These are phyloP conservation scores for Aromia moschata DNA, from an alignment of 2,888 invertebrate genomes.

Conservation along the genomic window DNA sequence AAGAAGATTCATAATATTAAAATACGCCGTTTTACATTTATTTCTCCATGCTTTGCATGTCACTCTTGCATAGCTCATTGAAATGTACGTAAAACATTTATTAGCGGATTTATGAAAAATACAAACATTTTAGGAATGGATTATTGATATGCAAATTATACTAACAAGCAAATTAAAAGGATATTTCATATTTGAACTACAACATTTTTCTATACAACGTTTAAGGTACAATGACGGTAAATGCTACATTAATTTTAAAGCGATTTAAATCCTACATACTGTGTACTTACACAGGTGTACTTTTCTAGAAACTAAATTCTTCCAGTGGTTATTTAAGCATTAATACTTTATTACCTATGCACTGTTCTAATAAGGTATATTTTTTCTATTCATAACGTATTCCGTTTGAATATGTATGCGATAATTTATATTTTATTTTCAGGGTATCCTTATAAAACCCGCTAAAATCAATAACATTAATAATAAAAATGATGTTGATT, in stretches of 20 bases:
- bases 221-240: slow-evolving; percentile 4
- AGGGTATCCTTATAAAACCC: too few relatives aligned
- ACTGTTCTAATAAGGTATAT: too few relatives aligned
- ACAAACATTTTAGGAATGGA: slow-evolving; percentile 31
- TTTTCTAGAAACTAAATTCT: not conserved
- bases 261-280: not conserved
- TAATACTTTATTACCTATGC: not conserved
- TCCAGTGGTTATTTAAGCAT: not conserved
- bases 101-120: slow-evolving; percentile 30
- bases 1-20: too few relatives aligned
- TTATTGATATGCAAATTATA: slow-evolving; percentile 30
- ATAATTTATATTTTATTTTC: too few relatives aligned
- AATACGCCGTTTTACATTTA: too few relatives aligned
- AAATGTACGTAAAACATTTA: slow-evolving; percentile 31
- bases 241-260: slow-evolving; percentile 11
- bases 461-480: too few relatives aligned
- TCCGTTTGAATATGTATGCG: too few relatives aligned
- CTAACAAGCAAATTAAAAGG: slow-evolving; percentile 30
- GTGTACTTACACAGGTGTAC: not conserved
- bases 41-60: slow-evolving; percentile 35
- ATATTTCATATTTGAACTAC: slow-evolving; percentile 9
- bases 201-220: slow-evolving; percentile 6
- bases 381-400: too few relatives aligned
- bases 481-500: too few relatives aligned
- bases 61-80: slow-evolving; percentile 32